These are phyloP conservation scores for Porites australiensis DNA, from an alignment of 64 coral and sea anemone genomes.

Conservation along the genomic window DNA sequence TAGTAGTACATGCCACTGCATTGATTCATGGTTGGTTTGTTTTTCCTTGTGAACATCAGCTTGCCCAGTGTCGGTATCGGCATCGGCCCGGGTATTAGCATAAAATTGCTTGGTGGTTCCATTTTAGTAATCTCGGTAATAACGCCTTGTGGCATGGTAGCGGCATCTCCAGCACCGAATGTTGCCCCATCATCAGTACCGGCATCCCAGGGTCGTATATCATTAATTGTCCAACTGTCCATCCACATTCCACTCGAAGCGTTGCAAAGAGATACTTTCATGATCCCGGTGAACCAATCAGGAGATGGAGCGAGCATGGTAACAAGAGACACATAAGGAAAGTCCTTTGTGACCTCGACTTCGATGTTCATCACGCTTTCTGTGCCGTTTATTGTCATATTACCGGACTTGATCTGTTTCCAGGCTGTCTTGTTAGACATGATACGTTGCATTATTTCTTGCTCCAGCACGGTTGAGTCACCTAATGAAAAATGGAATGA, in stretches of 20 bases:
- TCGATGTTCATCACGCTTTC: not conserved
- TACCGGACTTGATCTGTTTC: not conserved
- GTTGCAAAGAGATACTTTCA: not conserved
- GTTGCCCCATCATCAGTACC: conserved; percentile 5
- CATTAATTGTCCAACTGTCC: not conserved
- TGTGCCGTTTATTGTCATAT: not conserved
- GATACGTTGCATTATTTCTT: not conserved
- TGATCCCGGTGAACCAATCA: conserved; percentile 49
- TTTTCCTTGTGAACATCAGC: not conserved
- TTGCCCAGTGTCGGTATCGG: not conserved
- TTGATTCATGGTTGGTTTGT: not conserved
- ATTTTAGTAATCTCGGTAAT: not conserved
- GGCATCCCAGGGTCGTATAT: conserved; percentile 19
- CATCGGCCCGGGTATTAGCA: not conserved
- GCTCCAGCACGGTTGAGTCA: not conserved
- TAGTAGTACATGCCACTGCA: conserved; percentile 12
- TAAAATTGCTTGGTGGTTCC: not conserved
- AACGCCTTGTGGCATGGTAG: not conserved
- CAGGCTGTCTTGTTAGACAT: conserved; percentile 22
- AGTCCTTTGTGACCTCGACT: conserved; percentile 31
- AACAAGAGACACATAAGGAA: conserved; percentile 30
- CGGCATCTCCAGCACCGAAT: not conserved
- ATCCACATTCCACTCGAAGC: not conserved
- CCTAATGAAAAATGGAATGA: not conserved
- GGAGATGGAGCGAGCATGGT: conserved; percentile 67